These are phyloP conservation scores for Mercenaria mercenaria DNA, from an alignment of 1,140 invertebrate species.

Conservation along the genomic window DNA sequence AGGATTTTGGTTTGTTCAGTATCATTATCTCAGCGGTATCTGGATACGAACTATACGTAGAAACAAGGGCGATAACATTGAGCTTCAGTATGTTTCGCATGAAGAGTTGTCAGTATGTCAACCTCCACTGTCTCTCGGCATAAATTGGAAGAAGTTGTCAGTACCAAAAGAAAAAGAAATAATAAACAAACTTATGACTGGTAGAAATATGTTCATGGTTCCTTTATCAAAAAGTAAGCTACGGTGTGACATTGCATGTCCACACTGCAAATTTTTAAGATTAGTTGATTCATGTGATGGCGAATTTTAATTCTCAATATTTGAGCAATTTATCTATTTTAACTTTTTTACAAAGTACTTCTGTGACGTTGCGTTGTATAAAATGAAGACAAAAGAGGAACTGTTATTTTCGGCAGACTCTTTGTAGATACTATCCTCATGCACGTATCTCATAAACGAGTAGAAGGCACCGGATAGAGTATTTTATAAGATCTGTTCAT, in stretches of 20 bases:
- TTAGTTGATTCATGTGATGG: too few species aligned
- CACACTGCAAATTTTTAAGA: background rate
- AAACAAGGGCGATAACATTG: background rate
- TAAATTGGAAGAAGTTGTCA: background rate
- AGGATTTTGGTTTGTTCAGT: background rate
- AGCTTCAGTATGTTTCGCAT: background rate
- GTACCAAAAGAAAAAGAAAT: background rate
- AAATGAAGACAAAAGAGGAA: too few species aligned
- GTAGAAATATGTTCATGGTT: background rate
- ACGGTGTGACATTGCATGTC: background rate
- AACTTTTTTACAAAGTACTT: too few species aligned
- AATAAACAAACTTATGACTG: background rate
- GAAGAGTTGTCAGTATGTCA: background rate
- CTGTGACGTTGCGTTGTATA: too few species aligned
- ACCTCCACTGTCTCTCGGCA: background rate
- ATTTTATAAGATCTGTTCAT: too few species aligned
- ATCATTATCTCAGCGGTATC: background rate
- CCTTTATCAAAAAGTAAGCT: background rate
- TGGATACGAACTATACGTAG: background rate
- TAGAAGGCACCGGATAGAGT: too few species aligned
- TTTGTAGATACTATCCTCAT: too few species aligned
- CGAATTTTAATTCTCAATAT: too few species aligned
- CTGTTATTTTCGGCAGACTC: too few species aligned
- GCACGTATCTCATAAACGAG: too few species aligned
- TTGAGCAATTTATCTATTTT: too few species aligned